phyloP scores from a whole-genome alignment of 2,113 vertebrate genomes.

The Mandrillus leucophaeus region DNA sequence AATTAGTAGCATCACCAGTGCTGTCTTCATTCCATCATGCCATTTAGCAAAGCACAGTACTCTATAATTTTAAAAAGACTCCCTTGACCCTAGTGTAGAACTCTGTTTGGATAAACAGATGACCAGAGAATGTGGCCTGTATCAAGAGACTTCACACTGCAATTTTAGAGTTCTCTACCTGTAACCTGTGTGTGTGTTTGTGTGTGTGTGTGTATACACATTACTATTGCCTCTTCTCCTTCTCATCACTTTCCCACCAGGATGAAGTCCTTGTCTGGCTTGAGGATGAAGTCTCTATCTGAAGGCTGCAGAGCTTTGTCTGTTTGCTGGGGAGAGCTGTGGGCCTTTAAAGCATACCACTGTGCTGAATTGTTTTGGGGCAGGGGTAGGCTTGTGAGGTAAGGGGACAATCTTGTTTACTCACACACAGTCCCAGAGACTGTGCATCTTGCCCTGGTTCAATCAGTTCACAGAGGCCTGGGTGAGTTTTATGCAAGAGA shows the following conservation, averaged over 20 bases:
- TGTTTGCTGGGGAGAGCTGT: background rate
- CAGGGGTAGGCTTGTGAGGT: too few relatives aligned
- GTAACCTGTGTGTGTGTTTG: background rate
- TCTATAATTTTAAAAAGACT: background rate
- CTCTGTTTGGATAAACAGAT: background rate
- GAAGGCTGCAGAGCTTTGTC: background rate
- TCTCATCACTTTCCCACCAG: background rate
- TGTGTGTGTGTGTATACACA: too few relatives aligned
- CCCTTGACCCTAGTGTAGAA: background rate
- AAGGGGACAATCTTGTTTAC: too few relatives aligned
- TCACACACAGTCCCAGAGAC: background rate
- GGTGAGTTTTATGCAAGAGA: background rate
- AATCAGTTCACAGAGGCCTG: background rate
- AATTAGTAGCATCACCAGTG: background rate
- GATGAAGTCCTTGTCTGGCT: background rate
- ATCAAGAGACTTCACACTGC: background rate
- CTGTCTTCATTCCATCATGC: background rate
- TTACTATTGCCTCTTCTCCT: background rate
- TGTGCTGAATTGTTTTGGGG: background rate
- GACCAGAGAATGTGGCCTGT: background rate
- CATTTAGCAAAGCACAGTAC: background rate
- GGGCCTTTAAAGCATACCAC: accelerated
- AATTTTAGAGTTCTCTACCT: conserved; percentile 2
- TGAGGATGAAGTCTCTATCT: background rate
- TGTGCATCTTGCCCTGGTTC: background rate